Percentiles rank a stretch among this genome's conserved stretches.
Evolutionary conservation across 2,113 vertebrate genomes (phyloP).

Genomic region (Corvus hawaiiensis): DNA sequence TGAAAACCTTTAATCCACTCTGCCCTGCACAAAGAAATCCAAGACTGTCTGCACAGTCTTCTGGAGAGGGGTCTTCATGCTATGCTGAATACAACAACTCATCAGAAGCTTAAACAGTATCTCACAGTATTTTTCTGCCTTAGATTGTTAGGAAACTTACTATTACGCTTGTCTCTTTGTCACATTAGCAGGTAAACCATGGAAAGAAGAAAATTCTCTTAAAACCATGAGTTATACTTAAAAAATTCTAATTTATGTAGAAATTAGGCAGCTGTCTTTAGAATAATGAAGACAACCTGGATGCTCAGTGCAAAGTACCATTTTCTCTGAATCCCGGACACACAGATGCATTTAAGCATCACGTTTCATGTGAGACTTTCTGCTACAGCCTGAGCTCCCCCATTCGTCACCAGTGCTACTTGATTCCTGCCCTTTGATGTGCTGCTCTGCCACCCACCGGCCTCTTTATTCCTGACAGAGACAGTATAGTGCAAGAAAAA

Average conservation of each 20-base stretch:
- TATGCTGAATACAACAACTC: neutral
- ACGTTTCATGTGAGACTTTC: neutral
- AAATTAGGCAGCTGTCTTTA: neutral
- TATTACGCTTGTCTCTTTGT: neutral
- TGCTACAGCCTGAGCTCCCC: neutral
- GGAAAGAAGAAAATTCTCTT: neutral
- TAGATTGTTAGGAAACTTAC: neutral
- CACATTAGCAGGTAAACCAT: neutral
- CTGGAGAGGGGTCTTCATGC: rapidly evolving
- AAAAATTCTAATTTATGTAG: neutral
- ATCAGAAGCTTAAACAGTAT: neutral
- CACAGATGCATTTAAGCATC: neutral
- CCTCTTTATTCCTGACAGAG: neutral
- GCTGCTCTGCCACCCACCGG: slow-evolving; percentile 33
- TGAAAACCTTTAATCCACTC: neutral
- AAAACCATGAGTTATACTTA: neutral
- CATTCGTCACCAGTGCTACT: neutral
- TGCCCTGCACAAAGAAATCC: neutral
- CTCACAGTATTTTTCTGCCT: neutral
- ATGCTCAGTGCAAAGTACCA: neutral
- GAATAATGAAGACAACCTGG: neutral
- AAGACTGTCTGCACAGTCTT: neutral
- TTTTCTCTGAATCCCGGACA: neutral
- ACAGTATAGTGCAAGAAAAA: neutral
- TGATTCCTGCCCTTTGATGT: neutral